Base-by-base conservation (phyloP, 2,888 invertebrate genomes). In the Drosophila pullipes region DNA sequence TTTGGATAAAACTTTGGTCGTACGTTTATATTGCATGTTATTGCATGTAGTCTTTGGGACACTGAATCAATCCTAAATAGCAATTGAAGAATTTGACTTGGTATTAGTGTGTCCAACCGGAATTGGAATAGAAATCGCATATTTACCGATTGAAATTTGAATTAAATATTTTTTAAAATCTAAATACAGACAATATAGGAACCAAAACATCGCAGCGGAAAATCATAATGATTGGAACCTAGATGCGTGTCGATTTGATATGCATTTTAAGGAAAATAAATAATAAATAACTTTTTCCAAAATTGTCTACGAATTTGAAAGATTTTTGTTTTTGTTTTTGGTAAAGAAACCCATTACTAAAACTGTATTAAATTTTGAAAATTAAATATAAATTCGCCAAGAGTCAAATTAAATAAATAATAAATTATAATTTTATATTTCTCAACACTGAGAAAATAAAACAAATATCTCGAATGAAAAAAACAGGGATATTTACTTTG, bases 1-100 rank as follows among this genome's bases (percentile, higher is more conserved):
- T 84, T 88, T 84, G 78, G 72, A 88, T 25, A 83, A 74, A 81
- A 74, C 69, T 70, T 74, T 77, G 77, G 50, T 57, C 80, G 64
- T 69, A 69, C 52, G 52, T 52, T 59, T 55, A 61, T 66, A 69
- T 72, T 85, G 73, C 69, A 82, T 75, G 9, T 47, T 47, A 16
- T 47, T 47, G 22, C 47, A 22, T 71, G 50, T 62, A 65, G 69
- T 61, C 53, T 60, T 72, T 65, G 18, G 62, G 35, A 53, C 64
- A 67, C 61, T 69, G 69, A 70, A 69, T 70, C 69, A 76, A 76
- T 85, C 62, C 47, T 73, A 50, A 60, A 39, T 35, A 25, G 47
- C 30, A 61, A 18, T 66, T 41, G n/a, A 58, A 22, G 22, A 25
- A 22, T 47, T 22, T 4, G 7, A 1, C 4, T 22, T 47, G 22